Evolutionary conservation across 2,113 vertebrate species (phyloP).

Genomic region (Uropsilus gracilis): DNA sequence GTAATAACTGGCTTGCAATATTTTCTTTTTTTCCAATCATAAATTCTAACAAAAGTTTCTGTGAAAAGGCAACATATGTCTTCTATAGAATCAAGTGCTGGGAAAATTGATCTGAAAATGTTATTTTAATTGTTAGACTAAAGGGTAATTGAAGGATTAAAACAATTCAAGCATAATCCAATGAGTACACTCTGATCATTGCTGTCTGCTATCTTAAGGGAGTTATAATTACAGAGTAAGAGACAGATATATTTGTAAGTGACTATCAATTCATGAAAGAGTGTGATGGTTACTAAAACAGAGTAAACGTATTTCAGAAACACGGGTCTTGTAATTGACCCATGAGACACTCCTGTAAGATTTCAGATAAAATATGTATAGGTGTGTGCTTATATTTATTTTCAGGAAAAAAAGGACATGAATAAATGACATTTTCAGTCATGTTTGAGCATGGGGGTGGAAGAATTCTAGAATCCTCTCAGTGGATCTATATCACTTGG

Average conservation of each 20-base stretch:
- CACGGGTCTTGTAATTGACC: slow-evolving; percentile 5
- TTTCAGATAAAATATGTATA: neutral
- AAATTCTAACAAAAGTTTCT: neutral
- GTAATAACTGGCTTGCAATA: neutral
- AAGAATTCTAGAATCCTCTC: slow-evolving; percentile 4
- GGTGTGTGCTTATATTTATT: neutral
- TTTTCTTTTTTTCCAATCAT: neutral
- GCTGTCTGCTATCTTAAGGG: neutral
- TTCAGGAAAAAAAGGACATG: too few relatives aligned
- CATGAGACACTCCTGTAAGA: neutral
- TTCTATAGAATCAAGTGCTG: slow-evolving; percentile 9
- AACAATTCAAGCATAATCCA: slow-evolving; percentile 42
- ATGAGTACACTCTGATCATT: neutral
- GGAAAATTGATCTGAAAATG: neutral
- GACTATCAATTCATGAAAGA: neutral
- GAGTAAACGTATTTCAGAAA: slow-evolving; percentile 19
- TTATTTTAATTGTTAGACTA: slow-evolving; percentile 11
- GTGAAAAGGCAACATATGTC: neutral
- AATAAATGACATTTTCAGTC: neutral
- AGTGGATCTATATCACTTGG: neutral
- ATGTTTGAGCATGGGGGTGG: neutral
- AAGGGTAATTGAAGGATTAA: slow-evolving; percentile 18
- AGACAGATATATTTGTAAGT: slow-evolving; percentile 36
- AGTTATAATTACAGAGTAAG: slow-evolving; percentile 53
- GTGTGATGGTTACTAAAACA: slow-evolving; percentile 24